These are phyloP conservation scores for Colaptes auratus DNA, from an alignment of 2,113 vertebrate species.

Conservation along the genomic window DNA sequence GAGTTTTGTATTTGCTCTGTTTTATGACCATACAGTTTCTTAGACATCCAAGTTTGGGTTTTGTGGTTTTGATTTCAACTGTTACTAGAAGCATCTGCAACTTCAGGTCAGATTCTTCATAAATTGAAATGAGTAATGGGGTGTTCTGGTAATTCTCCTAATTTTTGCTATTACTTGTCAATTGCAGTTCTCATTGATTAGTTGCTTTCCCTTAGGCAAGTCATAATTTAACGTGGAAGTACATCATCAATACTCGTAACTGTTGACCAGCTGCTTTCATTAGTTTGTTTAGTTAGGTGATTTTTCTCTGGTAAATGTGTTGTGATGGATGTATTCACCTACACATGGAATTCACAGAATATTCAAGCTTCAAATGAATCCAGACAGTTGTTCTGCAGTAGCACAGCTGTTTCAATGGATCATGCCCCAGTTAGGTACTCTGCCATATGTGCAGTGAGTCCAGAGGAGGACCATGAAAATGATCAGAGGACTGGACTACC, in stretches of 20 bases:
- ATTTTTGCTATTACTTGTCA: neutral
- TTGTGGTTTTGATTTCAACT: neutral
- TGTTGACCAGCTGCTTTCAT: neutral
- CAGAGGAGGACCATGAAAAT: no score
- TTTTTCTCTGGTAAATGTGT: neutral
- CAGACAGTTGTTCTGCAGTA: neutral
- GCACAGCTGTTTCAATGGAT: neutral
- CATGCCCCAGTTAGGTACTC: neutral
- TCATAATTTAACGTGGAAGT: neutral
- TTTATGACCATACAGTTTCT: neutral
- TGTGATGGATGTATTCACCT: neutral
- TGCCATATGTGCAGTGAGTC: neutral
- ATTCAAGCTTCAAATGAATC: neutral
- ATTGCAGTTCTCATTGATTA: neutral
- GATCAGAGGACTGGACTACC: no score
- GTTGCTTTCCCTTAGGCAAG: constrained; percentile 10
- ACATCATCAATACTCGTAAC: neutral
- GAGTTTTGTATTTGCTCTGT: neutral
- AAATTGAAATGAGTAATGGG: neutral
- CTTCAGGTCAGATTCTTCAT: neutral
- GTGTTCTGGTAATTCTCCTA: neutral
- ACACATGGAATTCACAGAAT: neutral
- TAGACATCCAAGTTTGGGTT: neutral
- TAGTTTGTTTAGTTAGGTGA: neutral
- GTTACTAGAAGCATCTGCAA: neutral